Percentiles rank a stretch among this genome's conserved stretches.
These are phyloP conservation scores for Oreonectes daqikongensis DNA, from an alignment of 2,797 vertebrate genomes.

Conservation along the genomic window DNA sequence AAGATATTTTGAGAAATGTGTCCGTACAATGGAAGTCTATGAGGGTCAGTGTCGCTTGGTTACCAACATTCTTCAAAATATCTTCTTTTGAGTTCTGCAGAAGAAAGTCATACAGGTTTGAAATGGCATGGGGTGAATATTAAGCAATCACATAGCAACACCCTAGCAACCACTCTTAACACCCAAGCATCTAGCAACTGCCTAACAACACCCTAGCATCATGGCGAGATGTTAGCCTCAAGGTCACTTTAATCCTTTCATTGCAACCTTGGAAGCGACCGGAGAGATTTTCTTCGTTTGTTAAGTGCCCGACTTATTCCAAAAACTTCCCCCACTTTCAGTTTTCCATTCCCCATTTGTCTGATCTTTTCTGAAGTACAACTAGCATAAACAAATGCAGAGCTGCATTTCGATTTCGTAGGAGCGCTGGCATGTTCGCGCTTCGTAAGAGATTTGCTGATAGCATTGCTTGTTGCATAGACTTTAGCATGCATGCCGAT, in stretches of 20 bases:
- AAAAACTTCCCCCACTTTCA: background rate
- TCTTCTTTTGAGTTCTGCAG: no score
- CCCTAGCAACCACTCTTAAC: no score
- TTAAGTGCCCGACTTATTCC: background rate
- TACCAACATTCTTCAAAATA: no score
- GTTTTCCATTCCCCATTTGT: constrained; percentile 2
- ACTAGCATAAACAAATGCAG: background rate
- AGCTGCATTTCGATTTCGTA: constrained; percentile 16
- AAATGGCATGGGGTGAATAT: background rate
- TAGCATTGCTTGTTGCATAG: constrained; percentile 48
- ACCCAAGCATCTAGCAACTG: no score
- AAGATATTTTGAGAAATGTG: no score
- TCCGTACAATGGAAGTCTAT: no score
- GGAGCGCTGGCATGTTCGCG: background rate
- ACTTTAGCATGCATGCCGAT: constrained; percentile 4
- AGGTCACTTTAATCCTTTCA: background rate
- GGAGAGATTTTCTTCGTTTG: background rate
- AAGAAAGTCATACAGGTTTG: background rate
- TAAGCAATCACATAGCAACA: background rate
- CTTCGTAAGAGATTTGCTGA: constrained; percentile 21
- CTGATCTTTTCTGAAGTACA: constrained; percentile 1
- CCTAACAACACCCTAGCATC: no score
- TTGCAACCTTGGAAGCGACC: background rate
- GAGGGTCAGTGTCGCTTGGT: no score
- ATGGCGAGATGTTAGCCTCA: no score